phyloP scores from a whole-genome alignment of 2,797 vertebrate species.

The Anguilla anguilla region DNA sequence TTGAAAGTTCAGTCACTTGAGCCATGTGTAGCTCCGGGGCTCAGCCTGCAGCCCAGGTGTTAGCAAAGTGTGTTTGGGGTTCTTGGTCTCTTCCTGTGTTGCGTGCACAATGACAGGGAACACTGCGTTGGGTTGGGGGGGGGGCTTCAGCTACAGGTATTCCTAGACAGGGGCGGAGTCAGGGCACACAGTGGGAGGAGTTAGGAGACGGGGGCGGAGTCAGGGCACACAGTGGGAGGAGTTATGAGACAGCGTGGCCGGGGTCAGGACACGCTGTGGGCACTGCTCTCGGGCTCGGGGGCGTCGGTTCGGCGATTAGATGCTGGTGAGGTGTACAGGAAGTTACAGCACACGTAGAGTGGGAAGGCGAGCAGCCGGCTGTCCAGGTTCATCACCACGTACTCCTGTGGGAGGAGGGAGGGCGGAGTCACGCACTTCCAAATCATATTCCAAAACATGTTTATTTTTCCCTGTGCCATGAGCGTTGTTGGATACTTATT shows the following conservation, averaged over 20 bases:
- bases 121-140: background rate
- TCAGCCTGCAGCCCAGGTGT: background rate
- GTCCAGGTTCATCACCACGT: constrained; percentile 95
- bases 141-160: background rate
- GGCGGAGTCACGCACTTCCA: background rate
- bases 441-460: background rate
- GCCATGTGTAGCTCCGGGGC: constrained; percentile 9
- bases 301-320: constrained; percentile 72
- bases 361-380: constrained; percentile 90
- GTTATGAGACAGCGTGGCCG: background rate
- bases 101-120: background rate
- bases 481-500: background rate
- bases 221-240: background rate
- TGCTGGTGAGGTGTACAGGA: constrained; percentile 86
- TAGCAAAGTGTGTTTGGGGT: constrained; percentile 13
- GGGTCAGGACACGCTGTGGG: constrained; percentile 64
- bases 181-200: background rate
- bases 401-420: constrained; percentile 75
- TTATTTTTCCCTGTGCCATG: background rate
- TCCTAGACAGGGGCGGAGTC: background rate
- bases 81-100: background rate
- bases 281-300: constrained; percentile 63
- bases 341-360: constrained; percentile 96
- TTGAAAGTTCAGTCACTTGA: background rate
- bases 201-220: background rate